A percentile compares a stretch with the other conserved stretches of the same genome.
These are phyloP conservation scores for Micrasema longulum DNA, from an alignment of 1,140 invertebrate genomes.

Conservation along the genomic window DNA sequence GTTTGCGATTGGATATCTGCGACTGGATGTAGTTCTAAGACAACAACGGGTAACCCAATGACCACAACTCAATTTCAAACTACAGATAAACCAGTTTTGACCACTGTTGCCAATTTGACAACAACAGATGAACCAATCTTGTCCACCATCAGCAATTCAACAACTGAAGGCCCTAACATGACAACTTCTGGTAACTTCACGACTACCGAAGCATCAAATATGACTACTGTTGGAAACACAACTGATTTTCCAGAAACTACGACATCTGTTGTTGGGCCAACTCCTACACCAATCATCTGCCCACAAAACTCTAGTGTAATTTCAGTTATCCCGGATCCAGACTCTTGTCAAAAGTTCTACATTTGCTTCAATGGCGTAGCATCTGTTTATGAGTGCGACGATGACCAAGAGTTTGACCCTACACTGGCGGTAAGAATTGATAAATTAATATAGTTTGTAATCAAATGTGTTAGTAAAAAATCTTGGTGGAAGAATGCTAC, in stretches of 20 bases:
- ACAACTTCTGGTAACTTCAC: too few species aligned
- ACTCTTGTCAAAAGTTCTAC: conserved; percentile 1
- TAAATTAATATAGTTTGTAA: too few species aligned
- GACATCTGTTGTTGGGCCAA: neutral
- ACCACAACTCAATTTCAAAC: neutral
- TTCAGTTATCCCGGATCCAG: neutral
- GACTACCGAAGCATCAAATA: too few species aligned
- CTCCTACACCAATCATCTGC: neutral
- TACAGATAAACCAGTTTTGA: neutral
- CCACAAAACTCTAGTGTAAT: neutral
- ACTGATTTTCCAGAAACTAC: neutral
- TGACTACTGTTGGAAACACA: too few species aligned
- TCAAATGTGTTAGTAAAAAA: too few species aligned
- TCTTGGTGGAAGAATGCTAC: too few species aligned
- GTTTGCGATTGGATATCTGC: neutral
- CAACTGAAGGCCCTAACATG: neutral
- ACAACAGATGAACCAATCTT: neutral
- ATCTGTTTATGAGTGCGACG: neutral
- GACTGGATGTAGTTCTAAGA: neutral
- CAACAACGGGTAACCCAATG: neutral
- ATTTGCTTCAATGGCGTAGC: neutral
- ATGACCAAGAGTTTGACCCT: conserved; percentile 4
- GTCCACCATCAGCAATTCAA: neutral
- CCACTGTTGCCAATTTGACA: neutral
- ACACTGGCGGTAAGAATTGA: neutral